A percentile compares a stretch with the other conserved stretches of the same genome.
Conservation (phyloP, 1,140 invertebrate genomes). For the Neotoxoptera formosana region DNA sequence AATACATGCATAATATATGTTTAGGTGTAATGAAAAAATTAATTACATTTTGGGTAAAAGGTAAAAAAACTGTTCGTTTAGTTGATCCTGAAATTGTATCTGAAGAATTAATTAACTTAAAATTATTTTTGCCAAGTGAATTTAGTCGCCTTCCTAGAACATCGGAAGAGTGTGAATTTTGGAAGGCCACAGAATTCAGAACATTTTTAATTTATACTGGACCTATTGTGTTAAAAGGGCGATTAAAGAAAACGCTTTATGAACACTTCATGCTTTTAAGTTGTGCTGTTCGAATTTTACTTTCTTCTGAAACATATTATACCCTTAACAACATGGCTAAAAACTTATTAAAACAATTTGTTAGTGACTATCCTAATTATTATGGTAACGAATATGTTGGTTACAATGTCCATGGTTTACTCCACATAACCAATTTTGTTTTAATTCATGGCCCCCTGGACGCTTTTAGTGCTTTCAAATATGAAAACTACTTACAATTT, state of each 20-base stretch:
- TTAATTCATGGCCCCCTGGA: neutral
- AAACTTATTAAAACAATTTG: neutral
- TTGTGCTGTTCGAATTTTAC: neutral
- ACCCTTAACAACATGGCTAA: neutral
- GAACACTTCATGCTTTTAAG: neutral
- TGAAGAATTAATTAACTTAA: too few species aligned
- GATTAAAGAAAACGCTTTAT: neutral
- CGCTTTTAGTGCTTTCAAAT: neutral
- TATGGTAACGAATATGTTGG: neutral
- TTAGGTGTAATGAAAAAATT: too few species aligned
- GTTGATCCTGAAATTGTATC: too few species aligned
- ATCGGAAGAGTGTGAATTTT: neutral
- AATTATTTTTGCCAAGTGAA: neutral
- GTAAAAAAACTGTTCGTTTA: too few species aligned
- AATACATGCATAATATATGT: too few species aligned
- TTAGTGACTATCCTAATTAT: neutral
- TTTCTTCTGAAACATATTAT: neutral
- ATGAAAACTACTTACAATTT: neutral
- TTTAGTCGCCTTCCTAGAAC: neutral
- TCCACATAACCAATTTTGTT: slow-evolving; percentile 1
- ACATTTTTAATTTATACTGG: neutral
- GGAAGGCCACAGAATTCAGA: slow-evolving; percentile 16
- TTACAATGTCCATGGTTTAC: neutral
- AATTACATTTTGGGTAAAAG: too few species aligned
- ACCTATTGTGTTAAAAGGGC: neutral